Evolutionary conservation across 1,140 invertebrate genomes (phyloP), one percentile per base, ranked within the genome.

Genomic region (Drosophila sp.): DNA sequence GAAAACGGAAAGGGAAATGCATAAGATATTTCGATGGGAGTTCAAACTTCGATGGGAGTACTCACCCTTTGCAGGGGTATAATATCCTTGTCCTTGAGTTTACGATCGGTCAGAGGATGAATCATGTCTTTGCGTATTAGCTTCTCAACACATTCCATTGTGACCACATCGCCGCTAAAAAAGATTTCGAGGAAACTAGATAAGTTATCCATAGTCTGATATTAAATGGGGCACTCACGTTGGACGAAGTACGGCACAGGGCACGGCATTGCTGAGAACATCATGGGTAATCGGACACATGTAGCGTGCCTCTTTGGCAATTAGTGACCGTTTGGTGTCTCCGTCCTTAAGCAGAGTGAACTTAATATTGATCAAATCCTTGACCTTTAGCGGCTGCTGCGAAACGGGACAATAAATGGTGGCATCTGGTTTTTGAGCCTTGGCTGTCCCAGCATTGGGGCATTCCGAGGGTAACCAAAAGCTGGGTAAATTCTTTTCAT

Each of bases 231-330:
- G 11, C 2, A 93, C 95, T 95, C 94, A 98, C 96, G 97, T 98
- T 68, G 97, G 95, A 93, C 94, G 96, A 27, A 99, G 94, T 56
- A 99, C 96, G 67, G 97, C 98, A 93, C 96, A 98, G 5, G 98
- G 97, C 3, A 98, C 95, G 23, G 97, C 97, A 93, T 99, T 99
- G 71, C 97, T 96, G 8, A 99, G 92, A 60, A 99, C 95, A 93
- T 99, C 99, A 92, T 98, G 96, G 30, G 98, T 99, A 0, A 99
- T 96, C 4, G 99, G 96, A 93, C 99, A 99, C 95, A 98, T 98
- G 92, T 99, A 99, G 89, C 98, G 94, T 57, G 97, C 97, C 92
- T 98, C 94, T 92, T 96, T 97, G 30, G 95, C 94, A 76, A 97
- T 96, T 1, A 97, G 91, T 1, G 96, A 95, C 72, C 96, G 95